Base-by-base conservation (phyloP, 2,113 vertebrate genomes). In the Cyprinus carpio region DNA sequence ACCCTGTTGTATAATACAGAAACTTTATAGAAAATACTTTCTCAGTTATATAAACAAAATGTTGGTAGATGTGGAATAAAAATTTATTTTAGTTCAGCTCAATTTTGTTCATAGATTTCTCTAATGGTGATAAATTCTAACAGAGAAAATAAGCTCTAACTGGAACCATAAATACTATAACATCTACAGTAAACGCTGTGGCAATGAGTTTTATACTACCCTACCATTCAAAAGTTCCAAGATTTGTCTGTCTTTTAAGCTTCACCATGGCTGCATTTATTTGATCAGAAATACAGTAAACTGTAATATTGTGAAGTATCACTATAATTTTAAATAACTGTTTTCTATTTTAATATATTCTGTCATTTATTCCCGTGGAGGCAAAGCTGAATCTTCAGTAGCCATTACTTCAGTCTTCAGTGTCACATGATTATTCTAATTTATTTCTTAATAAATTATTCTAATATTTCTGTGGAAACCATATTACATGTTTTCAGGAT, bases 31-130 rank as follows among this genome's bases (percentile, higher is more conserved):
- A 69, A 69, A 37, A 13, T n/a, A 25, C 51, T 60, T n/a, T 67
- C 67, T 85, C 60, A 67, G 29, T 56, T 77, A 56, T 78, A 78
- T 69, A 56, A 78, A 85, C 77, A 78, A 69, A 31, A 15, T 16
- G 46, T 23, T 71, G 9, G 34, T 40, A 71, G 67, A 71, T 20
- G 20, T 11, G 5, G 20, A 16, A 3, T 56, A 71, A 74, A 46
- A 74, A 37, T 40, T 0, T 0, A 23, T 74, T 46, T 25, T 12
- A 46, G 40, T 74, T 74, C 71, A 74, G 10, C 11, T n/a, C 29
- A 71, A 23, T 20, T 20, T 23, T 83, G 29, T 40, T n/a, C 15
- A 31, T 5, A 46, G 40, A 74, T 25, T 74, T 74, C 40, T 25
- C n/a, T 75, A 72, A 46, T 25, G 37, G n/a, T 15, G 40, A 27